Evolutionary conservation across 2,113 vertebrate genomes (phyloP).

Genomic region (Phyllostomus hastatus): DNA sequence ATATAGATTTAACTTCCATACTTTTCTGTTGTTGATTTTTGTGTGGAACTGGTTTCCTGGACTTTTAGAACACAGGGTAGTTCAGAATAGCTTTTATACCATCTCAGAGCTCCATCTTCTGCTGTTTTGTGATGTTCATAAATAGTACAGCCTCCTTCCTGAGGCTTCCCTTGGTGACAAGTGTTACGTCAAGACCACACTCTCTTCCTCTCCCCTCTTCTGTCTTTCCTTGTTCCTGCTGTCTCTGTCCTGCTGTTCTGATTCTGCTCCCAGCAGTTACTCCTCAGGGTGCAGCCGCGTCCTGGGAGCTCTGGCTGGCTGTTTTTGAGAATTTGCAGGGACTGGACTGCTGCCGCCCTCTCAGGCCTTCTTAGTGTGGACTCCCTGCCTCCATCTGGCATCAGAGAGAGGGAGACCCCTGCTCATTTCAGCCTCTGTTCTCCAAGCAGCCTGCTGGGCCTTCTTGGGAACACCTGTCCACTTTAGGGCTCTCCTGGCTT

Average conservation of each 20-base stretch:
- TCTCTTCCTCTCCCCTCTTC: background rate
- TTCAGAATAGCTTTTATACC: background rate
- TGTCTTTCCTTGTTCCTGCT: background rate
- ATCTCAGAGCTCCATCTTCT: background rate
- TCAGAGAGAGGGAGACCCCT: background rate
- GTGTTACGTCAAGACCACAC: background rate
- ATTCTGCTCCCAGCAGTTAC: background rate
- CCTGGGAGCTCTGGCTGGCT: background rate
- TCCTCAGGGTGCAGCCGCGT: background rate
- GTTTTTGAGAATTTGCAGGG: background rate
- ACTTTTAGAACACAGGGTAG: background rate
- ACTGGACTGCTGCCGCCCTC: too few species aligned
- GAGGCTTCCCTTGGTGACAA: background rate
- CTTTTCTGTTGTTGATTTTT: background rate
- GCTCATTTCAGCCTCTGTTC: background rate
- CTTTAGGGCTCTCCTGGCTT: background rate
- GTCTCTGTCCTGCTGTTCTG: background rate
- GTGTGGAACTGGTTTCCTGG: background rate
- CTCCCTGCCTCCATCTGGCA: background rate
- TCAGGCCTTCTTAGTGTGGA: background rate
- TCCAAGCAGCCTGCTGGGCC: background rate
- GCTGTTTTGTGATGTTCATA: background rate
- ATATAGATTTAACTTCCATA: background rate
- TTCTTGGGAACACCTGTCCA: rapidly evolving
- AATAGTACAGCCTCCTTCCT: background rate